These are phyloP conservation scores for Armadillidium nasatum DNA, from an alignment of 1,140 invertebrate species.

Conservation along the genomic window DNA sequence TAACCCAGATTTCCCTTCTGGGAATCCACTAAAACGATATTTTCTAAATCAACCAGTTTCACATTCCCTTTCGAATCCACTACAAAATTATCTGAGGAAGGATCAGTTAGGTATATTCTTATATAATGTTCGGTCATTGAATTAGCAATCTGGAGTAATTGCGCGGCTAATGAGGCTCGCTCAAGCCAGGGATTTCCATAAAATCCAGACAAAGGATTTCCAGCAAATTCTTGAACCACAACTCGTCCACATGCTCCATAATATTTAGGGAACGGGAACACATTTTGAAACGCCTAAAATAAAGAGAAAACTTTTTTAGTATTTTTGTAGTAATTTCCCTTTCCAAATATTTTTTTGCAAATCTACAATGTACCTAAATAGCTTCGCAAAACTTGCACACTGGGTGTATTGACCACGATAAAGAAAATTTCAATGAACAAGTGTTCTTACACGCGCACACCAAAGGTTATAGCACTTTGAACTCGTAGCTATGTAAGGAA, in stretches of 20 bases:
- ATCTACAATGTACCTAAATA: too few relatives aligned
- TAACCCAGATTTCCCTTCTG: not conserved
- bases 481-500: too few relatives aligned
- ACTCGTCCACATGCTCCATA: constrained; percentile 52
- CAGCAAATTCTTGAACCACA: constrained; percentile 50
- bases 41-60: constrained; percentile 51
- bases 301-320: not conserved
- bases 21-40: constrained; percentile 51
- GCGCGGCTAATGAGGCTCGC: constrained; percentile 50
- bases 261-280: constrained; percentile 51
- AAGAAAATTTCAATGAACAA: too few relatives aligned
- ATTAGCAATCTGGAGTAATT: constrained; percentile 51
- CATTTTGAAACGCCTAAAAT: constrained; percentile 23
- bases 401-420: too few relatives aligned
- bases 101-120: constrained; percentile 52
- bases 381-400: too few relatives aligned
- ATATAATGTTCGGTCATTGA: constrained; percentile 49
- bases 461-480: too few relatives aligned
- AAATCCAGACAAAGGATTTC: constrained; percentile 48
- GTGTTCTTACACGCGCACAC: too few relatives aligned
- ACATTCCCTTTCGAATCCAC: constrained; percentile 49
- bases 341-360: too few relatives aligned
- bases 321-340: too few relatives aligned
- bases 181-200: constrained; percentile 48
- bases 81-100: constrained; percentile 51